Evolutionary conservation across 1,140 invertebrate species (phyloP).

Genomic region (Drosophila virilis): DNA sequence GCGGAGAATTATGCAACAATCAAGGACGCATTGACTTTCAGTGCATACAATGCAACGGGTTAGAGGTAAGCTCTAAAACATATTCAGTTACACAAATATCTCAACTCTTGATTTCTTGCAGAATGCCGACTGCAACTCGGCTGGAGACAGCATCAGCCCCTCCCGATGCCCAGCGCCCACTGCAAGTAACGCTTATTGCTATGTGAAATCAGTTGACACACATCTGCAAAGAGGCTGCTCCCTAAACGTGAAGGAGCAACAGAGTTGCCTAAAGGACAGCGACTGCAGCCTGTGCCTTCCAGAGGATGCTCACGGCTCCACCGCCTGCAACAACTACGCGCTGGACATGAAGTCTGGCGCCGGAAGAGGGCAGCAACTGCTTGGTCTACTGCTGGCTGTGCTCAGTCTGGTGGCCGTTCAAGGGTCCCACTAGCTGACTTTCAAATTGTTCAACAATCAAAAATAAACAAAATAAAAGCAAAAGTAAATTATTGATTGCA

Average conservation of each 20-base stretch:
- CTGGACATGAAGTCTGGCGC: conserved; percentile 43
- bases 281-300: conserved; percentile 68
- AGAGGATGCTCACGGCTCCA: conserved; percentile 24
- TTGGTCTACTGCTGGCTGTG: conserved; percentile 36
- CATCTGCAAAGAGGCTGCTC: conserved; percentile 62
- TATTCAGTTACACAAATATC: neutral
- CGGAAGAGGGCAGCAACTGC: conserved; percentile 12
- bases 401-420: conserved; percentile 35
- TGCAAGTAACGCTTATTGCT: conserved; percentile 74
- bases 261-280: conserved; percentile 50
- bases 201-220: conserved; percentile 45
- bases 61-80: conserved; percentile 38
- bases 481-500: conserved; percentile 4
- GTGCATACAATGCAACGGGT: conserved; percentile 70
- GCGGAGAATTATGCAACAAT: conserved; percentile 68
- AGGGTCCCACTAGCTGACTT: conserved; percentile 21
- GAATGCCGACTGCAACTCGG: conserved; percentile 49
- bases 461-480: conserved; percentile 33
- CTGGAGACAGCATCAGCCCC: conserved; percentile 19
- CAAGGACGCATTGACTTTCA: conserved; percentile 65
- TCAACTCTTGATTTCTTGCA: neutral
- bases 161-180: conserved; percentile 62
- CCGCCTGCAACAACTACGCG: conserved; percentile 67
- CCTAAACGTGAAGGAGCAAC: conserved; percentile 54
- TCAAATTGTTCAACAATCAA: neutral